Conservation (phyloP, 2,888 invertebrate species). For the Phyllotreta striolata region DNA sequence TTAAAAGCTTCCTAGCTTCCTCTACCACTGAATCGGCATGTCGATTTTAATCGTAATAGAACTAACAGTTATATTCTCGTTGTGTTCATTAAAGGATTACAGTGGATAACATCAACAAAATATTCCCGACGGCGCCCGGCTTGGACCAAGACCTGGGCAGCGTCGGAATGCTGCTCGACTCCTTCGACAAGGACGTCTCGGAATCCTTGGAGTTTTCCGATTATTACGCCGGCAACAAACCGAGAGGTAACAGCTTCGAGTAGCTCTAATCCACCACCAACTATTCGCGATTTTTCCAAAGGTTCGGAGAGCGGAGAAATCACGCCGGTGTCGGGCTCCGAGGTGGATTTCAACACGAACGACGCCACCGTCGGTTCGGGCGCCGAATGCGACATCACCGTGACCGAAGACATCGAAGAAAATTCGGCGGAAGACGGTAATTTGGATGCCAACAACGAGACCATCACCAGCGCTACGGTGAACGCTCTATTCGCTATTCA, state of each 20-base stretch:
- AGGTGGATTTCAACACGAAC: slow-evolving; percentile 72
- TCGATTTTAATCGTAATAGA: too few relatives aligned
- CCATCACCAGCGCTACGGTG: slow-evolving; percentile 41
- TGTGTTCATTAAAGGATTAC: slow-evolving; percentile 53
- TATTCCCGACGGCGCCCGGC: slow-evolving; percentile 65
- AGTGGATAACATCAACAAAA: slow-evolving; percentile 61
- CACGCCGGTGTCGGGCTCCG: slow-evolving; percentile 74
- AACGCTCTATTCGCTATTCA: slow-evolving; percentile 32
- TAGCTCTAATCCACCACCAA: neutral
- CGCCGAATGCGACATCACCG: slow-evolving; percentile 62
- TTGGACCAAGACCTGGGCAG: slow-evolving; percentile 66
- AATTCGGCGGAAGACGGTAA: slow-evolving; percentile 45
- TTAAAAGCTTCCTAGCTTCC: too few relatives aligned
- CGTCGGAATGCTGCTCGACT: slow-evolving; percentile 63
- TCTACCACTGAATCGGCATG: too few relatives aligned
- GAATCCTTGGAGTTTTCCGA: slow-evolving; percentile 58
- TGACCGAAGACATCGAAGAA: slow-evolving; percentile 58
- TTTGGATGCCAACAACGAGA: slow-evolving; percentile 42
- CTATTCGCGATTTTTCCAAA: too few relatives aligned
- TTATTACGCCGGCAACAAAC: slow-evolving; percentile 54
- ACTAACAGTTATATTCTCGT: too few relatives aligned
- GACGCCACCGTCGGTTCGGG: slow-evolving; percentile 73
- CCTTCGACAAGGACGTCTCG: slow-evolving; percentile 55
- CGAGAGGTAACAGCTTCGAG: slow-evolving; percentile 43
- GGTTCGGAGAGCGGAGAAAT: slow-evolving; percentile 66